phyloP scores from a whole-genome alignment of 64 coral and sea anemone genomes.

The Catalaphyllia jardinei region DNA sequence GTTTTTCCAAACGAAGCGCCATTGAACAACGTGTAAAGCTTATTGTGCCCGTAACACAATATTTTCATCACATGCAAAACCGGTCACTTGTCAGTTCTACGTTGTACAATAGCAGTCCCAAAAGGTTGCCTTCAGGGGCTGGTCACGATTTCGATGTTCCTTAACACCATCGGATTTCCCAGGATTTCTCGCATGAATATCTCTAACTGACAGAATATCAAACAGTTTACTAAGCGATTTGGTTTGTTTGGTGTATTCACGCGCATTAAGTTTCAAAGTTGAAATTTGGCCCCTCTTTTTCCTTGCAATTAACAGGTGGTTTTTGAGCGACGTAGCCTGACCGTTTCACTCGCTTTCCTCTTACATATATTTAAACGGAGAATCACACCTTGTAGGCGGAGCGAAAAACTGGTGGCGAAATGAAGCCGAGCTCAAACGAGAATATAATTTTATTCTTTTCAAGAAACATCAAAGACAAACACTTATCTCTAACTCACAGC shows the following conservation, averaged over 20 bases:
- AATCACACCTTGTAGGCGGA: conserved; percentile 31
- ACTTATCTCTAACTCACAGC: background rate
- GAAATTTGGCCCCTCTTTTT: conserved; percentile 19
- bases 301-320: conserved; percentile 19
- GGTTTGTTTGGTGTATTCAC: background rate
- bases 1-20: background rate
- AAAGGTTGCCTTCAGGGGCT: conserved; percentile 13
- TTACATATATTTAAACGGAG: background rate
- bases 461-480: background rate
- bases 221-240: background rate
- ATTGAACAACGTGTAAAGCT: background rate
- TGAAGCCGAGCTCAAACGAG: background rate
- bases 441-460: background rate
- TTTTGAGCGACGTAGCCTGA: background rate
- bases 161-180: background rate
- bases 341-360: background rate
- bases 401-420: conserved; percentile 1
- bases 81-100: background rate
- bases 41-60: background rate
- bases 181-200: background rate
- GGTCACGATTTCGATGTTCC: background rate
- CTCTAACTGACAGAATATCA: background rate
- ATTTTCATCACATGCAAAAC: conserved; percentile 42
- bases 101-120: background rate
- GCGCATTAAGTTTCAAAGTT: background rate